Evolutionary conservation across 1,140 invertebrate species (phyloP).

Genomic region (Vollenhovia emeryi): DNA sequence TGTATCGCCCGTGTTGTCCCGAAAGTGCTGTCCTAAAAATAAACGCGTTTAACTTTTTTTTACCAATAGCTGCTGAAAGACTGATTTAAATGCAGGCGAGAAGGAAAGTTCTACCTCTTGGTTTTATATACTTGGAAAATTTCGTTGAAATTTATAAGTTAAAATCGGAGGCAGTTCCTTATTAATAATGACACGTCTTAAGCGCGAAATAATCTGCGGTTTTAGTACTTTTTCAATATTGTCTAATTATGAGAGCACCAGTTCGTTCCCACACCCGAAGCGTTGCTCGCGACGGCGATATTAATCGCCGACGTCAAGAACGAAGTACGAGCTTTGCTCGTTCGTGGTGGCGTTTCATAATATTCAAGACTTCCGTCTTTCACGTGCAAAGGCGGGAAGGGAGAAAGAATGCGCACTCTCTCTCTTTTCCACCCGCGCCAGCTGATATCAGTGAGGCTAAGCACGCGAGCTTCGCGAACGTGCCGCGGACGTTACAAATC

Average conservation of each 20-base stretch:
- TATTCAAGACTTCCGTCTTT: conserved; percentile 53
- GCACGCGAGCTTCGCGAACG: conserved; percentile 61
- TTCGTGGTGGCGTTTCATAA: conserved; percentile 49
- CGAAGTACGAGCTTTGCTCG: conserved; percentile 38
- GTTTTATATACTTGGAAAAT: background rate
- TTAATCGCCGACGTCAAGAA: conserved; percentile 54
- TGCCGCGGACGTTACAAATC: conserved; percentile 62
- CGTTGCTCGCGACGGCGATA: conserved; percentile 18
- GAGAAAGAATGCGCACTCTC: background rate
- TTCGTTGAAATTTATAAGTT: conserved; percentile 1
- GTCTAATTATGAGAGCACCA: conserved; percentile 45
- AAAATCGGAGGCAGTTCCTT: background rate
- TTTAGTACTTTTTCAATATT: conserved; percentile 57
- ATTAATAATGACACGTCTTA: conserved; percentile 18
- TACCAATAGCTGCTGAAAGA: background rate
- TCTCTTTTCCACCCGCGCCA: background rate
- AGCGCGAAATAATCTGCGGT: conserved; percentile 1
- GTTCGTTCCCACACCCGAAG: background rate
- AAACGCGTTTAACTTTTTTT: background rate
- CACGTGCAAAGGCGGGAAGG: background rate
- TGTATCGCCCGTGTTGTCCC: background rate
- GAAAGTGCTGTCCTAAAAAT: background rate
- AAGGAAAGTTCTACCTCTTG: background rate
- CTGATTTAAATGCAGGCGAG: background rate
- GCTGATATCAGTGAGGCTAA: conserved; percentile 61